Evolutionary conservation across 1,140 invertebrate genomes (phyloP).

Genomic region (Euglossa dilemma): DNA sequence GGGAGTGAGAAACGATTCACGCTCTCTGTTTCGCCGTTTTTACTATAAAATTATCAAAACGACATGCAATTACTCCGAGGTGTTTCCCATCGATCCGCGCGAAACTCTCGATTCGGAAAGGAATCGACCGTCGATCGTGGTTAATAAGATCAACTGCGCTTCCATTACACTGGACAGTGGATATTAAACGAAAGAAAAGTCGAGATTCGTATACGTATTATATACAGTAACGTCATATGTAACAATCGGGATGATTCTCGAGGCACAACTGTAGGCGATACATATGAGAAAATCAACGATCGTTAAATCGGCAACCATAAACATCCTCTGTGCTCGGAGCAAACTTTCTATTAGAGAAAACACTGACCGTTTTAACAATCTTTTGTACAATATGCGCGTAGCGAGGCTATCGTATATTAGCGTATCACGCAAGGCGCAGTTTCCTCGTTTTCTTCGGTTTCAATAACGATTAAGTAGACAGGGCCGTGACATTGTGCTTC

Average conservation of each 20-base stretch:
- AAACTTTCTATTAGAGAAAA: conserved; percentile 60
- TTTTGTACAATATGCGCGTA: conserved; percentile 53
- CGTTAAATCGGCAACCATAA: conserved; percentile 43
- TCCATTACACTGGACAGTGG: not conserved
- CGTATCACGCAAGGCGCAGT: conserved; percentile 32
- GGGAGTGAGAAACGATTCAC: not conserved
- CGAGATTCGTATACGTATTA: conserved; percentile 1
- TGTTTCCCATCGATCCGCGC: not conserved
- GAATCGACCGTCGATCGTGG: not conserved
- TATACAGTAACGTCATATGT: conserved; percentile 30
- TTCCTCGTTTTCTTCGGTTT: not conserved
- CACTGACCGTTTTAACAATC: conserved; percentile 59
- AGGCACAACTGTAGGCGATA: conserved; percentile 54
- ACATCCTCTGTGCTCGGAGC: conserved; percentile 15
- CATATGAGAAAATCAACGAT: conserved; percentile 48
- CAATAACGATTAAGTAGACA: conserved; percentile 35
- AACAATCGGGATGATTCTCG: conserved; percentile 43
- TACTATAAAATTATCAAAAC: conserved; percentile 49
- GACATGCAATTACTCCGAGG: conserved; percentile 18
- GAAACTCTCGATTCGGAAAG: conserved; percentile 3
- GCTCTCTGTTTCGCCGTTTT: not conserved
- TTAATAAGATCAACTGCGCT: not conserved
- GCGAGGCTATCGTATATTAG: conserved; percentile 44
- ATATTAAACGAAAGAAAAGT: not conserved
- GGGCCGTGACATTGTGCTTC: conserved; percentile 53